These are phyloP conservation scores for Poeciliopsis presidionis DNA, from an alignment of 2,797 vertebrate genomes.

Conservation along the genomic window DNA sequence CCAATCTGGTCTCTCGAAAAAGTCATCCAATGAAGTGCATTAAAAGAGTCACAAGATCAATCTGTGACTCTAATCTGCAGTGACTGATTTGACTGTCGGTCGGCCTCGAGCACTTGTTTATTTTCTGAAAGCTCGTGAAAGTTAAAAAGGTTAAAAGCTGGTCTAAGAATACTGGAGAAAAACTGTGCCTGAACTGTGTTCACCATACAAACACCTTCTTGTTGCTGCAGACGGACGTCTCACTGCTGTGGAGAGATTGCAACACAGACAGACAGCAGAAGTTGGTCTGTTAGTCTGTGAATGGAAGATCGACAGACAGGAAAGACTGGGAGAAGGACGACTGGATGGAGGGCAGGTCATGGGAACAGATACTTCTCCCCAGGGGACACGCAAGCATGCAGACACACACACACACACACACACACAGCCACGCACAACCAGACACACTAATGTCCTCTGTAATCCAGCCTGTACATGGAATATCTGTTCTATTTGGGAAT, in stretches of 20 bases:
- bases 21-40: conserved; percentile 6
- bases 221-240: conserved; percentile 2
- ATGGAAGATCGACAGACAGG: conserved; percentile 46
- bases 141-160: not conserved
- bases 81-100: conserved; percentile 18
- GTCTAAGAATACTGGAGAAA: not conserved
- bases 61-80: conserved; percentile 4
- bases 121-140: not conserved
- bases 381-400: conserved; percentile 59
- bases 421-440: conserved; percentile 31
- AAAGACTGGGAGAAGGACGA: conserved; percentile 51
- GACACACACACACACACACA: conserved; percentile 40
- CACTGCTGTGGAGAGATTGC: not conserved
- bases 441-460: conserved; percentile 45
- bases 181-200: not conserved
- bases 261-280: conserved; percentile 36
- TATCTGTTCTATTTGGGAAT: conserved; percentile 69
- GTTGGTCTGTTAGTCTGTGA: conserved; percentile 52
- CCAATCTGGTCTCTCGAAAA: conserved; percentile 3
- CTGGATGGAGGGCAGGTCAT: conserved; percentile 70
- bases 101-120: not conserved
- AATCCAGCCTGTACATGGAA: conserved; percentile 61
- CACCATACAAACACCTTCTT: not conserved
- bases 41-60: conserved; percentile 17
- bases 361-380: conserved; percentile 74